Base-by-base conservation (phyloP, 2,113 vertebrate species). In the Pterocles burchelli region DNA sequence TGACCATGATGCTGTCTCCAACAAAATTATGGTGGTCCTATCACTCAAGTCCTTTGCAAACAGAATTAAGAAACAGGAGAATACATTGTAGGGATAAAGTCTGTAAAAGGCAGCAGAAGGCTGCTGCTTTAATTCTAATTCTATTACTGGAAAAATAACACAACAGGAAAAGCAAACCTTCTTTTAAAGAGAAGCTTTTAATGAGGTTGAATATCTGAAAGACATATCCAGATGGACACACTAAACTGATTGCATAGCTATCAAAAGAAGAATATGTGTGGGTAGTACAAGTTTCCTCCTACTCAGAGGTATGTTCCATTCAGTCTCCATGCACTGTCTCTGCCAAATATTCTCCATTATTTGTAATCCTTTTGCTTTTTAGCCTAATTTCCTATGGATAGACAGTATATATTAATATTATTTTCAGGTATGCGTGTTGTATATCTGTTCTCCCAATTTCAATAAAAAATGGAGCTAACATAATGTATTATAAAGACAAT, bases 151-250 rank as follows among this genome's bases (percentile, higher is more conserved):
- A 87, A 96, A 94, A 57, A 90, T 81, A 94, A 82, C 72, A 31
- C 22, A 92, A 75, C 29, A 88, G 59, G 77, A 93, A 90, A 24
- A 92, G 7, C 34, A 63, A 85, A 52, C 38, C n/a, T 72, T 68
- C 20, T 90, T 79, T 90, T 88, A 81, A 96, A 96, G 29, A 66
- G 48, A 81, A 92, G 34, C 21, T 95, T 92, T 93, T 90, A 94
- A 96, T 87, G 61, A 90, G 18, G 38, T 79, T 94, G 88, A 91
- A 94, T 75, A 78, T 93, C 61, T 93, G 67, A 94, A 93, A 96
- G 85, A 81, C 51, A 46, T 61, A 85, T 80, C 51, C 88, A 94
- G 82, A 94, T 84, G 66, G 67, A 93, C 54, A 84, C 63, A 34
- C 34, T 76, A 88, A 82, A 96, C 16, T 73, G 55, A 90, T 83